phyloP scores from a whole-genome alignment of 1,140 invertebrate genomes.

The Ips nitidus region DNA sequence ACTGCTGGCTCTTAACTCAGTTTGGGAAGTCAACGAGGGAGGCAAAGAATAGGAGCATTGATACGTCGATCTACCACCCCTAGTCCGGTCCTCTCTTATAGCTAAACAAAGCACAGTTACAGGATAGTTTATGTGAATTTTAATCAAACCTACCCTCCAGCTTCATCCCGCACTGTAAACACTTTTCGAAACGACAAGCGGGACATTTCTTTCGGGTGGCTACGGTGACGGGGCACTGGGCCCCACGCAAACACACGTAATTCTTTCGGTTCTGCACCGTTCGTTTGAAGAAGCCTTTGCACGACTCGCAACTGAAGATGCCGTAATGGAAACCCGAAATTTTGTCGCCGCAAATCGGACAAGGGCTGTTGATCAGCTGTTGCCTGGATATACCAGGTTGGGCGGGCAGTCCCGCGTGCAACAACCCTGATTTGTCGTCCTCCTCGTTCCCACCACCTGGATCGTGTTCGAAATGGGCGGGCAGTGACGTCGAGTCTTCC shows the following conservation, averaged over 20 bases:
- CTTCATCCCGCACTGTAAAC: constrained; percentile 95
- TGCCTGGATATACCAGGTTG: constrained; percentile 73
- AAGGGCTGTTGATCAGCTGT: constrained; percentile 70
- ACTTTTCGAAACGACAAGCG: constrained; percentile 96
- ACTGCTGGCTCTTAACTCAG: constrained; percentile 54
- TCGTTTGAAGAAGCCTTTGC: constrained; percentile 97
- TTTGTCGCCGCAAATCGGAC: constrained; percentile 93
- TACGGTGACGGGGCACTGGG: constrained; percentile 87
- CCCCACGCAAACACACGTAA: constrained; percentile 90
- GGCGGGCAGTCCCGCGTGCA: constrained; percentile 58
- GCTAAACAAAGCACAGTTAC: constrained; percentile 59
- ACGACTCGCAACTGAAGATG: constrained; percentile 96
- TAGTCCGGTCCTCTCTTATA: constrained; percentile 89
- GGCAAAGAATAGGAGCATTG: constrained; percentile 88
- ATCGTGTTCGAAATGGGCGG: constrained; percentile 45
- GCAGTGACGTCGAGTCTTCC: constrained; percentile 43
- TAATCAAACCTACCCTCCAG: constrained; percentile 71
- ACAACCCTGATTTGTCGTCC: constrained; percentile 50
- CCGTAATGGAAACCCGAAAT: constrained; percentile 95
- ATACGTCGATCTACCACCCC: constrained; percentile 94
- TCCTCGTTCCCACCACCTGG: constrained; percentile 38
- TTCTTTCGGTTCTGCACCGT: constrained; percentile 98
- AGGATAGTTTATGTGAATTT: background rate
- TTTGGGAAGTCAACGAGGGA: constrained; percentile 62
- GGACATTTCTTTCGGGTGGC: constrained; percentile 95